phyloP scores from a whole-genome alignment of 2,113 vertebrate genomes.

The Ceyx cyanopectus region DNA sequence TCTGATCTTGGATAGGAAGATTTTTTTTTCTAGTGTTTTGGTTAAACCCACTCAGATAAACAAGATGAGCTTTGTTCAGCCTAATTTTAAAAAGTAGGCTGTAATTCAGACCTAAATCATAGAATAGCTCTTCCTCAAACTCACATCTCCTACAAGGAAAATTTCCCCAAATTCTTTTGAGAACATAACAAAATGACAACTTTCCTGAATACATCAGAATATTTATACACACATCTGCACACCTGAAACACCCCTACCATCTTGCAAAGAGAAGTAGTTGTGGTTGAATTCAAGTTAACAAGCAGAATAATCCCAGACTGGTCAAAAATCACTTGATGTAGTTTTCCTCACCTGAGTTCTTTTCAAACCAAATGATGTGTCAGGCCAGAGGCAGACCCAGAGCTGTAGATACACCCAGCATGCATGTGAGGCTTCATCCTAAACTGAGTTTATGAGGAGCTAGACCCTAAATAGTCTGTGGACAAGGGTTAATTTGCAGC shows the following conservation, averaged over 20 bases:
- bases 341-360: background rate
- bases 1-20: background rate
- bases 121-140: background rate
- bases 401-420: background rate
- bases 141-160: background rate
- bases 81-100: background rate
- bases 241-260: rapidly evolving
- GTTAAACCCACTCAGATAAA: background rate
- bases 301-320: background rate
- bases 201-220: background rate
- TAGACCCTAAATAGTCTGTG: background rate
- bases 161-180: background rate
- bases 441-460: background rate
- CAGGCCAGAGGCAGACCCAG: background rate
- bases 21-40: background rate
- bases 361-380: background rate
- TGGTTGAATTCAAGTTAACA: background rate
- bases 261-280: background rate
- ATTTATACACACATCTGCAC: background rate
- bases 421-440: background rate
- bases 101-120: background rate
- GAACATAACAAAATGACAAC: background rate
- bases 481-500: background rate
- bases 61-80: background rate
- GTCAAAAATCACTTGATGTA: background rate